Percentiles rank a stretch among this genome's conserved stretches.
These are phyloP conservation scores for Spisula solida DNA, from an alignment of 2,888 invertebrate genomes.

Conservation along the genomic window DNA sequence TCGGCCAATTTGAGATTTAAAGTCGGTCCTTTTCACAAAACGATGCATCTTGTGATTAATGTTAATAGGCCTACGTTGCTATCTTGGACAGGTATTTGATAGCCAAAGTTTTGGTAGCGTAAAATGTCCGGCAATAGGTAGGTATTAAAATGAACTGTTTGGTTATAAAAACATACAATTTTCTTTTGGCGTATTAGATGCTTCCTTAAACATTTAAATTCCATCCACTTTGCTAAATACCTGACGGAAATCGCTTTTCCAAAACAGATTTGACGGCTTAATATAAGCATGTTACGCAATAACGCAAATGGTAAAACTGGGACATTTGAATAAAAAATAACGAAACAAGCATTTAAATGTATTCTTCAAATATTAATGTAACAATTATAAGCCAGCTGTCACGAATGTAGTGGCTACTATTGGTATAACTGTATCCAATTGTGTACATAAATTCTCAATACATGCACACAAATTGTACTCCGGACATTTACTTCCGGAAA, in stretches of 20 bases:
- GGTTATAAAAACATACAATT: not conserved
- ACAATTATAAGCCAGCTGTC: too few relatives aligned
- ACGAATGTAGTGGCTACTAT: too few relatives aligned
- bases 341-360: too few relatives aligned
- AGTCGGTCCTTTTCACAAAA: conserved; percentile 46
- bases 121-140: conserved; percentile 24
- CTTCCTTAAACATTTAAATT: not conserved
- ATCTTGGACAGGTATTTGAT: conserved; percentile 24
- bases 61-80: conserved; percentile 48
- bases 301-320: not conserved
- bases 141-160: not conserved
- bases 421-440: not conserved
- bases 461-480: not conserved
- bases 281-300: not conserved
- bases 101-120: not conserved
- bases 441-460: not conserved
- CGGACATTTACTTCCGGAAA: not conserved
- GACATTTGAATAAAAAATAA: not conserved
- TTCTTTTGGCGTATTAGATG: conserved; percentile 2
- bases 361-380: too few relatives aligned
- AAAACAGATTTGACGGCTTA: not conserved
- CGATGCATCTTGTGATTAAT: conserved; percentile 31
- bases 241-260: not conserved
- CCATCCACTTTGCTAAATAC: conserved; percentile 13
- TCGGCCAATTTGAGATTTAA: conserved; percentile 59